phyloP scores from a whole-genome alignment of 2,113 vertebrate genomes.

The Saccopteryx leptura region DNA sequence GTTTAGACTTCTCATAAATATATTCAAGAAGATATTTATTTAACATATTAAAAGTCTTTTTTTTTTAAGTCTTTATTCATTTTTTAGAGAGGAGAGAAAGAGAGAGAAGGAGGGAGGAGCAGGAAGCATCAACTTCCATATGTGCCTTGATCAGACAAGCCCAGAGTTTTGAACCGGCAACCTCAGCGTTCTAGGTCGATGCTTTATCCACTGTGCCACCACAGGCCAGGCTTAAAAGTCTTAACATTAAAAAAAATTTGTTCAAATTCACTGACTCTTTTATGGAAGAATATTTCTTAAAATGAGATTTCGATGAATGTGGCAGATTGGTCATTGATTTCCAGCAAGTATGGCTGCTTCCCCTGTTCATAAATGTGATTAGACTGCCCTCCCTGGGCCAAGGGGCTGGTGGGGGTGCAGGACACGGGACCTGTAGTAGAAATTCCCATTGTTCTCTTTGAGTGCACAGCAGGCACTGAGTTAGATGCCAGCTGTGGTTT shows the following conservation, averaged over 20 bases:
- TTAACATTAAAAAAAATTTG: background rate
- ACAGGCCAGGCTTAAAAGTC: too few species aligned
- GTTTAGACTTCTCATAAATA: background rate
- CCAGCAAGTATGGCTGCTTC: background rate
- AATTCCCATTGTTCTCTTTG: background rate
- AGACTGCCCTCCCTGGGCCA: background rate
- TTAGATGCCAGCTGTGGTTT: background rate
- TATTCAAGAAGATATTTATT: background rate
- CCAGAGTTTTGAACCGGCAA: too few species aligned
- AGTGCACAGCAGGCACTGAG: fast-evolving
- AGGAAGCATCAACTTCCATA: too few species aligned
- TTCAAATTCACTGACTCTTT: conserved; percentile 16
- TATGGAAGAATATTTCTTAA: conserved; percentile 19
- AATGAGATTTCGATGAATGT: background rate
- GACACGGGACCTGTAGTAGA: background rate
- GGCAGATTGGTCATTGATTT: background rate
- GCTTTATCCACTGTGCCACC: too few species aligned
- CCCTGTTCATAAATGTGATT: background rate
- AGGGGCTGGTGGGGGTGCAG: background rate
- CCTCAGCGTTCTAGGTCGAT: too few species aligned
- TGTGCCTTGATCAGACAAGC: too few species aligned
- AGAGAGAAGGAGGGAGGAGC: too few species aligned
- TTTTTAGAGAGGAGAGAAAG: too few species aligned
- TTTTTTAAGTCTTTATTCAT: too few species aligned
- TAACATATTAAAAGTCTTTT: background rate